A percentile compares a stretch with the other conserved stretches of the same genome.
Conservation (phyloP, 2,113 vertebrate species). For the Mustelus asterias region DNA sequence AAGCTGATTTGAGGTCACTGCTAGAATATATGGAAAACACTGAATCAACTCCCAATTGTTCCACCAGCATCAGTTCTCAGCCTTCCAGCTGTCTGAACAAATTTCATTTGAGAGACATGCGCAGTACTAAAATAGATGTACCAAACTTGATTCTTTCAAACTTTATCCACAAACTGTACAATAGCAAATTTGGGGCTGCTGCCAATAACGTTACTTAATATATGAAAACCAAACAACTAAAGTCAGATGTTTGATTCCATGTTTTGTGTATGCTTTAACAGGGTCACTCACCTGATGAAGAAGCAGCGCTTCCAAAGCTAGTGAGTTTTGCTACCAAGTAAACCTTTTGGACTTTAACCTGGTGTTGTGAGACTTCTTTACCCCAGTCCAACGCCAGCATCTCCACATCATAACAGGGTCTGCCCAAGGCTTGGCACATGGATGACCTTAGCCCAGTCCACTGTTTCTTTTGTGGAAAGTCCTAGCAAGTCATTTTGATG, state of each 20-base stretch:
- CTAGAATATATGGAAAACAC: background rate
- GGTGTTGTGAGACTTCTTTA: too few species aligned
- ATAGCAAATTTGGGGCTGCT: background rate
- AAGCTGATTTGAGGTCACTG: background rate
- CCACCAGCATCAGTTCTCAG: background rate
- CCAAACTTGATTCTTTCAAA: background rate
- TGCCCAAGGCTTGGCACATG: background rate
- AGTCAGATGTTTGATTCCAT: background rate
- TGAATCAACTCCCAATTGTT: background rate
- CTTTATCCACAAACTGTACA: background rate
- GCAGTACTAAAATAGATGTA: background rate
- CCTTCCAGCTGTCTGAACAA: background rate
- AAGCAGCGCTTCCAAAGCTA: too few species aligned
- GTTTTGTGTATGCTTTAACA: background rate
- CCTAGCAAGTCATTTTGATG: background rate
- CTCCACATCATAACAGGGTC: background rate
- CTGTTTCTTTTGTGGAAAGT: background rate
- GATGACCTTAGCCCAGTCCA: background rate
- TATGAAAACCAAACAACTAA: background rate
- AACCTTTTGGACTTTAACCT: too few species aligned
- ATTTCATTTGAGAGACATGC: background rate
- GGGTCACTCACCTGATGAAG: background rate
- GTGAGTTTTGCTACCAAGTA: too few species aligned
- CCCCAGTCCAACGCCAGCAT: too few species aligned
- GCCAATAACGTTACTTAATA: background rate